These are phyloP conservation scores for Hecatera dysodea DNA, from an alignment of 2,888 invertebrate species.

Conservation along the genomic window DNA sequence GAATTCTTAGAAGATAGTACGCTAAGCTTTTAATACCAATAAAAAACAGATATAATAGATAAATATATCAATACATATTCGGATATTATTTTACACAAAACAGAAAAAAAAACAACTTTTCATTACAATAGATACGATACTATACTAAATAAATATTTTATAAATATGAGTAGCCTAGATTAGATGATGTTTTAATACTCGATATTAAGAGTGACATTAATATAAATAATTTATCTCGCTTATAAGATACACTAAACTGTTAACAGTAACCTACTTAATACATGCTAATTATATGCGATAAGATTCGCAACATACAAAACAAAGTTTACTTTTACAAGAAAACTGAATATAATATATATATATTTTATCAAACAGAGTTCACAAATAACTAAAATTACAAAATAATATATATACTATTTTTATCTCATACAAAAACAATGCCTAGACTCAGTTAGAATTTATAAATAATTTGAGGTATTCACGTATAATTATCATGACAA, in stretches of 20 bases:
- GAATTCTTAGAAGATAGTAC: slow-evolving; percentile 27
- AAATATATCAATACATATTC: not conserved
- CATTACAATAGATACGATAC: slow-evolving; percentile 9
- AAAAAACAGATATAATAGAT: slow-evolving; percentile 5
- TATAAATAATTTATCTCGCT: not conserved
- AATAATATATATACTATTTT: not conserved
- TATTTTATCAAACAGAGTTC: not conserved
- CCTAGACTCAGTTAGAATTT: not conserved
- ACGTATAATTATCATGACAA: slow-evolving; percentile 20
- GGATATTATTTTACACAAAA: slow-evolving; percentile 28
- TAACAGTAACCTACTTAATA: slow-evolving; percentile 8
- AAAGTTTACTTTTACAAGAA: not conserved
- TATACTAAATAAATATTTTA: not conserved
- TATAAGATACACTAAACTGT: slow-evolving; percentile 11
- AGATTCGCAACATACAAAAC: slow-evolving; percentile 7
- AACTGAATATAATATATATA: accelerated
- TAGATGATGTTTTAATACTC: slow-evolving; percentile 38
- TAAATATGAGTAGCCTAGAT: not conserved
- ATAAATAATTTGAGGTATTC: slow-evolving; percentile 42
- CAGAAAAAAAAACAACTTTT: not conserved
- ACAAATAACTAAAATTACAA: not conserved
- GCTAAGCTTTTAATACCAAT: slow-evolving; percentile 37
- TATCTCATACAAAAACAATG: not conserved
- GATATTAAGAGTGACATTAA: slow-evolving; percentile 12
- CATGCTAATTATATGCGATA: not conserved